Percentiles rank a stretch among this genome's conserved stretches.
Conservation (phyloP, 1,140 invertebrate species). For the Drosophila grimshawi region DNA sequence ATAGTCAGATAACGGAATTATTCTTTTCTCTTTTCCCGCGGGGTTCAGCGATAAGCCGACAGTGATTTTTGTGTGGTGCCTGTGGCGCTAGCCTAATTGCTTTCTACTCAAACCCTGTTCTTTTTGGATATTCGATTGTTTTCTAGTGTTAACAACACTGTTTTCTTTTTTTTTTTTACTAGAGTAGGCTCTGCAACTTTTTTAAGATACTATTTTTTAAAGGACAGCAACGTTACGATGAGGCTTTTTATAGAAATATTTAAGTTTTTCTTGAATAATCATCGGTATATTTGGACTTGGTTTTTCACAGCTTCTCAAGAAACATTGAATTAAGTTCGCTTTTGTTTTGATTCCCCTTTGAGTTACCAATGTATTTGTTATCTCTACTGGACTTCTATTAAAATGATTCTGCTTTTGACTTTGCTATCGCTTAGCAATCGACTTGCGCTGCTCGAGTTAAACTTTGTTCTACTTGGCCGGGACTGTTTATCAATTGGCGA, state of each 20-base stretch:
- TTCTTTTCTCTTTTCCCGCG: neutral
- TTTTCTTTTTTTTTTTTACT: too few relatives aligned
- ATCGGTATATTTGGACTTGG: neutral
- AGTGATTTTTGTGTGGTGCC: constrained; percentile 1
- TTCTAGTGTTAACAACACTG: too few relatives aligned
- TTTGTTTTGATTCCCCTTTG: neutral
- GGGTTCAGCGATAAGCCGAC: neutral
- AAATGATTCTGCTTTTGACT: constrained; percentile 38
- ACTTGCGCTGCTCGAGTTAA: constrained; percentile 4
- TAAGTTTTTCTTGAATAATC: neutral
- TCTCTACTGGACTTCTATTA: neutral
- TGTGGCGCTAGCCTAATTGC: too few relatives aligned
- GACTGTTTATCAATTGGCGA: constrained; percentile 49
- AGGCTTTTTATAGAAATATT: neutral
- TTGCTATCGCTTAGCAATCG: constrained; percentile 30
- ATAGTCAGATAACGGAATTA: constrained; percentile 32
- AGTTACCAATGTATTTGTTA: neutral
- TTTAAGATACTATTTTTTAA: too few relatives aligned
- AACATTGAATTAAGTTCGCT: neutral
- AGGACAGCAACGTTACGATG: too few relatives aligned
- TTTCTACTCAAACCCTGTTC: too few relatives aligned
- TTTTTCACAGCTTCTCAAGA: neutral
- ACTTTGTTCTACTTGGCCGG: constrained; percentile 13
- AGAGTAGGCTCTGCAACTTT: too few relatives aligned
- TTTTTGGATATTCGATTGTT: too few relatives aligned